Percentiles rank a stretch among this genome's conserved stretches.
These are phyloP conservation scores for Maniola jurtina DNA, from an alignment of 1,140 invertebrate species.

Conservation along the genomic window DNA sequence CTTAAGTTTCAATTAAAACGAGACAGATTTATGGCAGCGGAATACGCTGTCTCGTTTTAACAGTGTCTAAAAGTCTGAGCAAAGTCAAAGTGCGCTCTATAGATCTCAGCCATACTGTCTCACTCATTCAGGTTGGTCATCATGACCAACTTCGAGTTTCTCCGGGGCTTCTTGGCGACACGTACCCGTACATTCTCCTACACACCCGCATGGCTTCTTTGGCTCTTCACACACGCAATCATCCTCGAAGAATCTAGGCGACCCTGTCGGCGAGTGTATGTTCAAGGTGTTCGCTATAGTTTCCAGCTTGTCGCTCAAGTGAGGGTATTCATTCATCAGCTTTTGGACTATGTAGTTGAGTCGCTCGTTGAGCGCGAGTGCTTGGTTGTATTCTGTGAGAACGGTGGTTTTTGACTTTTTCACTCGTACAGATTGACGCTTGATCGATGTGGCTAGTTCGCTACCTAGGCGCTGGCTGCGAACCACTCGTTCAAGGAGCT, in stretches of 20 bases:
- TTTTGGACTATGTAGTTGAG: slow-evolving; percentile 43
- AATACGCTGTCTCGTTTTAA: too few species aligned
- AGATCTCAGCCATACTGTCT: not conserved
- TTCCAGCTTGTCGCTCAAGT: slow-evolving; percentile 48
- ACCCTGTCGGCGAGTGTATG: slow-evolving; percentile 45
- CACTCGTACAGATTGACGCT: slow-evolving; percentile 50
- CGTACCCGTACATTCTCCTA: not conserved
- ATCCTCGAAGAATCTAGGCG: slow-evolving; percentile 36
- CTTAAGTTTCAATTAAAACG: too few species aligned
- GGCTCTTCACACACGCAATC: slow-evolving; percentile 22
- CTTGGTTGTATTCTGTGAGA: slow-evolving; percentile 51
- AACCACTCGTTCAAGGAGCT: slow-evolving; percentile 68
- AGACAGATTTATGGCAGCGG: too few species aligned
- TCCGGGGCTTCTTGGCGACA: not conserved
- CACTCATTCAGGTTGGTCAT: not conserved
- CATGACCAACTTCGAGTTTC: not conserved
- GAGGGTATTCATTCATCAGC: slow-evolving; percentile 50
- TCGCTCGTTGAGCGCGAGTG: slow-evolving; percentile 47
- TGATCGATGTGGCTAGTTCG: slow-evolving; percentile 54
- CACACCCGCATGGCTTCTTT: not conserved
- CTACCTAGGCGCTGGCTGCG: slow-evolving; percentile 59
- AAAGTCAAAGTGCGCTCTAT: too few species aligned
- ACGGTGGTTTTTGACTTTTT: slow-evolving; percentile 49
- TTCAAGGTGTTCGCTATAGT: slow-evolving; percentile 52
- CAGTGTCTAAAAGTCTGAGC: too few species aligned